phyloP scores from a whole-genome alignment of 2,797 vertebrate species.

The Enteromius mattozi region DNA sequence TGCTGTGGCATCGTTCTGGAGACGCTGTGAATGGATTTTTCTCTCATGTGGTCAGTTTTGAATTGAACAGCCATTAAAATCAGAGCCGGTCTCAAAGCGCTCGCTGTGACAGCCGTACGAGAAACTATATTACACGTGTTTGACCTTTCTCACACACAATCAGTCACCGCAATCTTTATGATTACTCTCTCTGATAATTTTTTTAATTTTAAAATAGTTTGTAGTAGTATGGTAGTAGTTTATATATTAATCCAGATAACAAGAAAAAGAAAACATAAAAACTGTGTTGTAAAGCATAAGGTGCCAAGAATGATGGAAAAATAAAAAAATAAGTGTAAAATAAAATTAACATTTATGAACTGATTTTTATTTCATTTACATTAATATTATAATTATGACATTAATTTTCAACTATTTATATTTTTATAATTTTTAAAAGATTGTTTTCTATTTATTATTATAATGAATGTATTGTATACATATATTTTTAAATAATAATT shows the following conservation, averaged over 20 bases:
- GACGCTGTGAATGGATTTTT: constrained; percentile 17
- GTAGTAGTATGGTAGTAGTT: not conserved
- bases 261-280: not conserved
- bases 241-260: not conserved
- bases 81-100: not conserved
- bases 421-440: too few species aligned
- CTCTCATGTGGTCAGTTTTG: constrained; percentile 9
- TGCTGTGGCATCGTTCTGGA: not conserved
- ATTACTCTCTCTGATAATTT: not conserved
- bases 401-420: not conserved
- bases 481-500: not conserved
- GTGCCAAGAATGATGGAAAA: not conserved
- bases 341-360: not conserved
- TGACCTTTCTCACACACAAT: constrained; percentile 4
- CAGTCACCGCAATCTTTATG: not conserved
- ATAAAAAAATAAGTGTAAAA: not conserved
- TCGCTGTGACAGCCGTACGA: not conserved
- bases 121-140: not conserved
- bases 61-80: constrained; percentile 3
- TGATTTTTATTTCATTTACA: not conserved
- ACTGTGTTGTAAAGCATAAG: not conserved
- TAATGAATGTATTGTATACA: not conserved
- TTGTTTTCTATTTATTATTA: not conserved
- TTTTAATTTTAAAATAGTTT: too few species aligned
- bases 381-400: not conserved